These are phyloP conservation scores for Odontocolon sp. DNA, from an alignment of 2,888 invertebrate genomes.

Conservation along the genomic window DNA sequence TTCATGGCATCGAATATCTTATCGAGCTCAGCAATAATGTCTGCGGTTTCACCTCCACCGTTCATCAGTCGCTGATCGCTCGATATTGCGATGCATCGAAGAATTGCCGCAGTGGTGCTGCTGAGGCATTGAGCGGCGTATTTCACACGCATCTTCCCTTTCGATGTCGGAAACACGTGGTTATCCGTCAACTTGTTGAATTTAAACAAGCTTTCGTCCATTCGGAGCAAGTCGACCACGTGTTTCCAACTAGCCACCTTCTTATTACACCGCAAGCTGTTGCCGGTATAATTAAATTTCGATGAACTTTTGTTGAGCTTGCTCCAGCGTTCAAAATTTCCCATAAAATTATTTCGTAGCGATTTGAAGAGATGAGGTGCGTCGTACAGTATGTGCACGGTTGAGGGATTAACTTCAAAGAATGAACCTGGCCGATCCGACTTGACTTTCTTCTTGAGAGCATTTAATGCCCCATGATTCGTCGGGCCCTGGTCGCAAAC, in stretches of 20 bases:
- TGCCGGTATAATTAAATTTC: not conserved
- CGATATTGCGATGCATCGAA: not conserved
- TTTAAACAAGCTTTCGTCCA: not conserved
- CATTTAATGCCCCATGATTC: slow-evolving; percentile 9
- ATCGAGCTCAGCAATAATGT: not conserved
- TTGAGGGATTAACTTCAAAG: not conserved
- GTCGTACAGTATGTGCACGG: not conserved
- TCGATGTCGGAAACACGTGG: not conserved
- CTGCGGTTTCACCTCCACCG: not conserved
- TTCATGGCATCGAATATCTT: not conserved
- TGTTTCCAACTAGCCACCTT: not conserved
- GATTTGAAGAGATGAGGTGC: not conserved
- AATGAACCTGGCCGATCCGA: not conserved
- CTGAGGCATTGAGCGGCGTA: not conserved
- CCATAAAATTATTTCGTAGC: slow-evolving; percentile 3
- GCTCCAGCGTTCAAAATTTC: not conserved
- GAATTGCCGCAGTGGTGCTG: not conserved
- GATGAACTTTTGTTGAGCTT: not conserved
- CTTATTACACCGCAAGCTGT: not conserved
- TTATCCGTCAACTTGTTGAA: not conserved
- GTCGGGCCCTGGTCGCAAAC: slow-evolving; percentile 33
- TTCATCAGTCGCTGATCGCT: not conserved
- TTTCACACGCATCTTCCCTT: not conserved
- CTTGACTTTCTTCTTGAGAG: not conserved
- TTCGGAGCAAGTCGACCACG: not conserved